phyloP scores from a whole-genome alignment of 2,888 invertebrate species.

The Graphium colonna region DNA sequence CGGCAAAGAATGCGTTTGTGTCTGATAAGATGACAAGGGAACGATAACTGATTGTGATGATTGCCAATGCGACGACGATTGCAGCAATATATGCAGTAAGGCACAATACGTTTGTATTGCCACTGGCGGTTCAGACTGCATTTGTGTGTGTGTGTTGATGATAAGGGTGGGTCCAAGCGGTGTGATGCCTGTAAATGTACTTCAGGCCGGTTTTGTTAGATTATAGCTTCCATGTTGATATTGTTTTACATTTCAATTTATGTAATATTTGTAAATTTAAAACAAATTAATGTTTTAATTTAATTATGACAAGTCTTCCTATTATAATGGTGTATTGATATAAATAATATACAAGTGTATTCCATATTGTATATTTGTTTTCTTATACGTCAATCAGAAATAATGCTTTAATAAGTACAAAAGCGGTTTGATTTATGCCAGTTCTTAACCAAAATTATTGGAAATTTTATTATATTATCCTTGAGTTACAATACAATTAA shows the following conservation, averaged over 20 bases:
- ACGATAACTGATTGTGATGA: conserved; percentile 35
- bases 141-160: conserved; percentile 27
- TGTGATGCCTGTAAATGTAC: conserved; percentile 31
- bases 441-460: too few species aligned
- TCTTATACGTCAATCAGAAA: too few species aligned
- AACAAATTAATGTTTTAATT: too few species aligned
- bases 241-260: too few species aligned
- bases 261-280: too few species aligned
- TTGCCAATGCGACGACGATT: conserved; percentile 32
- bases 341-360: neutral
- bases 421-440: too few species aligned
- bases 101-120: conserved; percentile 23
- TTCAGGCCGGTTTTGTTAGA: conserved; percentile 27
- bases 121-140: conserved; percentile 27
- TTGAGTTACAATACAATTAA: too few species aligned
- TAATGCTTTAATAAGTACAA: too few species aligned
- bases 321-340: conserved; percentile 27
- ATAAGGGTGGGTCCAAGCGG: conserved; percentile 28
- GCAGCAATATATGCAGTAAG: conserved; percentile 23
- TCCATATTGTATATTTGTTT: too few species aligned
- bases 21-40: conserved; percentile 35
- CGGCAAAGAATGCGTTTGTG: conserved; percentile 39
- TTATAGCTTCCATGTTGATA: too few species aligned
- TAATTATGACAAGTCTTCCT: conserved; percentile 24
- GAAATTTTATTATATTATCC: neutral